Percentiles rank a stretch among this genome's conserved stretches.
phyloP scores from a whole-genome alignment of 2,113 vertebrate genomes.

The Emydocephalus ijimae region DNA sequence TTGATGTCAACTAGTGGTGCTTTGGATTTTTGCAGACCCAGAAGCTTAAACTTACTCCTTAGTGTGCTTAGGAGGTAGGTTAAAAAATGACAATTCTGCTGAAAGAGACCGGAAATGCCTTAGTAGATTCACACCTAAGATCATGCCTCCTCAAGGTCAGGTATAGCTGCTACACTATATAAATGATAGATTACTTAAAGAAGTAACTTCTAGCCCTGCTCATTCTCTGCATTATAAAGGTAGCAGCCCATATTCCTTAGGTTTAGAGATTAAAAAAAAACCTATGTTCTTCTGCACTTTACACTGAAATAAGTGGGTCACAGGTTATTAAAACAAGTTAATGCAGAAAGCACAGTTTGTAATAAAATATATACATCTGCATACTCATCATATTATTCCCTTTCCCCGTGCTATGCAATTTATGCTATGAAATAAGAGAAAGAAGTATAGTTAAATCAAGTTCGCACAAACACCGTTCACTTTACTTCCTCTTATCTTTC shows the following conservation, averaged over 20 bases:
- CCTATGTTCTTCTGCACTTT: background rate
- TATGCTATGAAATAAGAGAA: background rate
- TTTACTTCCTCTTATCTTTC: background rate
- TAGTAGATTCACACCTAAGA: background rate
- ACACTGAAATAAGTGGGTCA: background rate
- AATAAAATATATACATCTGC: background rate
- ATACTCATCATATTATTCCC: background rate
- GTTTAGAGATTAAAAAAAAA: background rate
- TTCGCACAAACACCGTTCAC: background rate
- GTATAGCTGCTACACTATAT: background rate
- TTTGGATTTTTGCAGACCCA: background rate
- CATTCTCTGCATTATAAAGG: background rate
- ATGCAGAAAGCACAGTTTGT: background rate
- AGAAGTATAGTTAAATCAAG: background rate
- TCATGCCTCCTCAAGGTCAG: background rate
- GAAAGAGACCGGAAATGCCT: background rate
- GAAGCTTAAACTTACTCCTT: background rate
- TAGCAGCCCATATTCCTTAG: background rate
- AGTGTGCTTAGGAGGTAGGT: background rate
- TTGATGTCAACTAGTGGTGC: background rate
- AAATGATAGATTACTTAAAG: background rate
- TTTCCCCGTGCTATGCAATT: background rate
- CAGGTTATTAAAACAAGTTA: background rate
- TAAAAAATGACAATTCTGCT: background rate
- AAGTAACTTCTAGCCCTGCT: background rate